Percentiles rank a stretch among this genome's conserved stretches.
phyloP scores from a whole-genome alignment of 2,113 vertebrate species.

The Aix galericulata region DNA sequence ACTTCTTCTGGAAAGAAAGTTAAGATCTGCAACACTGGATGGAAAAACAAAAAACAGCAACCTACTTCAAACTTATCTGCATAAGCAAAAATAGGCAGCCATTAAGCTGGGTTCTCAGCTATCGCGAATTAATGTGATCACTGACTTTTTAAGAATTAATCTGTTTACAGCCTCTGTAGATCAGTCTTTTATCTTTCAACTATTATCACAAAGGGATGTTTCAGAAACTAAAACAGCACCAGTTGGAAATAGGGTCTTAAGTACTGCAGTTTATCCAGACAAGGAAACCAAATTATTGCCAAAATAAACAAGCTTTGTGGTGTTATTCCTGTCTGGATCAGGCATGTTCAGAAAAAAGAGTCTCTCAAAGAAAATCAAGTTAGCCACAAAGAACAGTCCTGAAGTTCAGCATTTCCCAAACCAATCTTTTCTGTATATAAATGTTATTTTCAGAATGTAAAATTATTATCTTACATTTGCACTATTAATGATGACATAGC shows the following conservation, averaged over 20 bases:
- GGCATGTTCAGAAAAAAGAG: not conserved
- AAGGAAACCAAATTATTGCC: not conserved
- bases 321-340: not conserved
- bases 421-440: not conserved
- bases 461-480: not conserved
- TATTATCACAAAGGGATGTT: not conserved
- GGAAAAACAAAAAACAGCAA: not conserved
- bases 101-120: not conserved
- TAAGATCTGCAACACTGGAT: not conserved
- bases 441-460: not conserved
- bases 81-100: not conserved
- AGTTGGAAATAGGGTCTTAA: not conserved
- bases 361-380: not conserved
- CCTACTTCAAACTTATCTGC: not conserved
- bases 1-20: not conserved
- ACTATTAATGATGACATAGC: not conserved
- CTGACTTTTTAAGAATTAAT: not conserved
- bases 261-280: not conserved
- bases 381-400: not conserved
- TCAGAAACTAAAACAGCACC: not conserved
- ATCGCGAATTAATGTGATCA: not conserved
- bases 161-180: not conserved
- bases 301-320: not conserved
- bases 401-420: not conserved
- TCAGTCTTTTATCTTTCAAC: not conserved